Conservation (phyloP, 2,797 vertebrate genomes). For the Pachyuromys duprasi region DNA sequence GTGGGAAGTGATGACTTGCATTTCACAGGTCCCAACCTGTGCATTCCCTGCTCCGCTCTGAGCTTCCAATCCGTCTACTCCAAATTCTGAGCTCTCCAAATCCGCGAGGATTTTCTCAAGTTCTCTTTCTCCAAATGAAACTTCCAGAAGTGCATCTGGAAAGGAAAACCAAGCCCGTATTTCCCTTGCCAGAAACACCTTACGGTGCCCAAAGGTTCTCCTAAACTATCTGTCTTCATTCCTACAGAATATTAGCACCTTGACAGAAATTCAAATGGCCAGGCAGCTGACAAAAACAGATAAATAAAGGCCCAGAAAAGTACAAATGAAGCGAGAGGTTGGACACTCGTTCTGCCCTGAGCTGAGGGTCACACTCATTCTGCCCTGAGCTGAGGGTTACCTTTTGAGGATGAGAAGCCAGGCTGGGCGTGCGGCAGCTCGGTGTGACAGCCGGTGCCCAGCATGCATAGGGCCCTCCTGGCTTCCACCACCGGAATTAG, state of each 20-base stretch:
- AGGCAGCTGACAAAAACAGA: neutral
- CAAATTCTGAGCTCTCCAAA: neutral
- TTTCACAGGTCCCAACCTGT: neutral
- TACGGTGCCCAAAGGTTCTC: neutral
- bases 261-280: neutral
- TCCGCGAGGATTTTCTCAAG: neutral
- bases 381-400: neutral
- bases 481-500: neutral
- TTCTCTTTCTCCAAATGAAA: neutral
- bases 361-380: neutral
- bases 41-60: neutral
- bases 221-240: neutral
- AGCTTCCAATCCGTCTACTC: neutral
- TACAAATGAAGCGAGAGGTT: neutral
- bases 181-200: neutral
- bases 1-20: neutral
- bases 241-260: neutral
- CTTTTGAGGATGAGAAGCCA: neutral
- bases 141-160: neutral
- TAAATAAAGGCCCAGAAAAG: neutral
- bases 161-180: neutral
- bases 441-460: neutral
- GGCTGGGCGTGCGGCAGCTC: no score
- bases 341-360: neutral
- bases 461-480: neutral